Percentiles rank a stretch among this genome's conserved stretches.
Conservation (phyloP, 1,140 invertebrate species). For the Brachionus paranguensis region DNA sequence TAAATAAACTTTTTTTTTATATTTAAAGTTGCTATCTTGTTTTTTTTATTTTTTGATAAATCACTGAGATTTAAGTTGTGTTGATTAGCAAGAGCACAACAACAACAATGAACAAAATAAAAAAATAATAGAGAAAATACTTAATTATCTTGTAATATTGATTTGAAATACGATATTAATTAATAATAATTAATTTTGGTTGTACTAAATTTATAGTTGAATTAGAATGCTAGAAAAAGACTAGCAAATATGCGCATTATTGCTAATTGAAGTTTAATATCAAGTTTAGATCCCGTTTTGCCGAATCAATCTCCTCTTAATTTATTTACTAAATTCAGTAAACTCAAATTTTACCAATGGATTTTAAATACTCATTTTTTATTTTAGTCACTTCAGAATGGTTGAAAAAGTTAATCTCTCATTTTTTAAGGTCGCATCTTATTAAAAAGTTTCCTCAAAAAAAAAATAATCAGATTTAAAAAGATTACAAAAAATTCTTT, state of each 20-base stretch:
- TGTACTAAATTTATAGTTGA: not conserved
- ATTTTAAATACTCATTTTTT: too few relatives aligned
- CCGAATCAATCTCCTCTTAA: too few relatives aligned
- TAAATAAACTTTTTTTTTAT: not conserved
- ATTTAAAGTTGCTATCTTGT: not conserved
- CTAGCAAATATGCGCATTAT: not conserved
- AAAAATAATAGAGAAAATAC: not conserved
- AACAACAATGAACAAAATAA: too few relatives aligned
- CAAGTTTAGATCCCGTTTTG: not conserved
- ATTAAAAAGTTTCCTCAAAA: too few relatives aligned
- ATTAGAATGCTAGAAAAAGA: not conserved
- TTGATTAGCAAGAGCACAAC: not conserved
- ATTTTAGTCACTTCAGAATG: too few relatives aligned
- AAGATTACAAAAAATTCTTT: too few relatives aligned
- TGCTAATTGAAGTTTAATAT: not conserved
- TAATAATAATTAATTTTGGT: conserved; percentile 10
- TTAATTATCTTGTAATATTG: conserved; percentile 12
- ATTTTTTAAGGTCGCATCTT: too few relatives aligned
- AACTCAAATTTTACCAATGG: too few relatives aligned
- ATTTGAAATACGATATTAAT: conserved; percentile 15
- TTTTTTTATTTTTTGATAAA: not conserved
- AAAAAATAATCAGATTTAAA: too few relatives aligned
- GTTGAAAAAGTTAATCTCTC: too few relatives aligned
- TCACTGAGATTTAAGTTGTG: not conserved
- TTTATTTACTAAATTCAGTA: too few relatives aligned